phyloP scores from a whole-genome alignment of 2,888 invertebrate species.

The Dione vanillae region DNA sequence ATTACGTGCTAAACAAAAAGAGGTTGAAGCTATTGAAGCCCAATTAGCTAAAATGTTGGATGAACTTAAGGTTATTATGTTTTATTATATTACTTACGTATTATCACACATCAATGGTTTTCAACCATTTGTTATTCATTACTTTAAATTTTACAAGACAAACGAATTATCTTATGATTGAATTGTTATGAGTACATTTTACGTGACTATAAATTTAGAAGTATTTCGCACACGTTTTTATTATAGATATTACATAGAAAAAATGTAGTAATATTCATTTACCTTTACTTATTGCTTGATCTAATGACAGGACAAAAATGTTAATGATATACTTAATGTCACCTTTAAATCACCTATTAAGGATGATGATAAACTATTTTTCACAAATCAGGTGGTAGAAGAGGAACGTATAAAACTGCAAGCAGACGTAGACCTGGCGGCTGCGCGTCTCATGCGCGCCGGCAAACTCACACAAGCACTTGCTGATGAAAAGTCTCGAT shows the following conservation, averaged over 20 bases:
- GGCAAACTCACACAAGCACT: conserved; percentile 93
- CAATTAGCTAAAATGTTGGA: conserved; percentile 89
- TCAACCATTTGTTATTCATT: no score
- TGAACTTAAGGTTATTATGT: conserved; percentile 85
- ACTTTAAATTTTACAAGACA: no score
- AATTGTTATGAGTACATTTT: no score
- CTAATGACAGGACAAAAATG: no score
- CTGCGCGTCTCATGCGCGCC: conserved; percentile 90
- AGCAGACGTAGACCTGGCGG: conserved; percentile 90
- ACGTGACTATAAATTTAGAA: no score
- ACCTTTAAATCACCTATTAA: no score
- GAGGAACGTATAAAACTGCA: conserved; percentile 90
- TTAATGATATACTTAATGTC: no score
- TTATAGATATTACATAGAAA: no score
- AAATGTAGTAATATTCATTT: no score
- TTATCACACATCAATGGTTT: not conserved
- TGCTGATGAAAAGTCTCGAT: conserved; percentile 93
- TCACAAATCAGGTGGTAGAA: conserved; percentile 83
- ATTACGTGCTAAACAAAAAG: conserved; percentile 91
- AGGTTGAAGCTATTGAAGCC: conserved; percentile 92
- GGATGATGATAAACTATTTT: not conserved
- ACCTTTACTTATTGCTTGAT: no score
- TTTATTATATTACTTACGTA: not conserved
- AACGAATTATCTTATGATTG: no score
- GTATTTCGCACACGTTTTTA: no score